These are phyloP conservation scores for Tortrix viridana DNA, from an alignment of 2,888 invertebrate species.

Conservation along the genomic window DNA sequence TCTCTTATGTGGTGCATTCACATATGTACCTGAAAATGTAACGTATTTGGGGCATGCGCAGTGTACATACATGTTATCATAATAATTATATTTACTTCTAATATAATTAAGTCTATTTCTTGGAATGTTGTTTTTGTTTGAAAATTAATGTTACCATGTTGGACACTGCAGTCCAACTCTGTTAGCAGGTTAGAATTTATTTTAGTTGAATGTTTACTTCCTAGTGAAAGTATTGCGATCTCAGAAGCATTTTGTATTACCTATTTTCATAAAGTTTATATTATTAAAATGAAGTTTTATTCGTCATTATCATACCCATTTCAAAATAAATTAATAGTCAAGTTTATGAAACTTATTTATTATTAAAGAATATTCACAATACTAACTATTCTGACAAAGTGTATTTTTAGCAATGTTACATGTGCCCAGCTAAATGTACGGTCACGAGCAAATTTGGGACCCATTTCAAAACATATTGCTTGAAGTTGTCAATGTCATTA, in stretches of 20 bases:
- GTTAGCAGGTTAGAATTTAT: slow-evolving; percentile 2
- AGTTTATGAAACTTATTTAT: slow-evolving; percentile 3
- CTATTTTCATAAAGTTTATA: slow-evolving; percentile 27
- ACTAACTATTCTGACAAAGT: background rate
- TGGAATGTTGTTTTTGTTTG: no score
- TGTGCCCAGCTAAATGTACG: no score
- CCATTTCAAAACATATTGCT: no score
- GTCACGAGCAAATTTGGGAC: no score
- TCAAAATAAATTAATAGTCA: background rate
- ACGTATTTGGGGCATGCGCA: no score
- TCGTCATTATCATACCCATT: slow-evolving; percentile 9
- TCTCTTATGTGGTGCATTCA: no score
- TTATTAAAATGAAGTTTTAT: background rate
- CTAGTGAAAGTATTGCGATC: slow-evolving; percentile 10
- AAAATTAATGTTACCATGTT: no score
- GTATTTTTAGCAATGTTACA: background rate
- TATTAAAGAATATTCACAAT: background rate
- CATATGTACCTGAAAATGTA: no score
- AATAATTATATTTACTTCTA: no score
- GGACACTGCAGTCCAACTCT: background rate
- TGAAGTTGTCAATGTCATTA: no score
- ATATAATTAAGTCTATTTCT: no score
- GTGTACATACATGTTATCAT: no score
- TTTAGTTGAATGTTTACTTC: slow-evolving; percentile 11
- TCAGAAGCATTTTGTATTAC: slow-evolving; percentile 18